Conservation (phyloP, 1,140 invertebrate species). For the Akabosia matsudoensis region DNA sequence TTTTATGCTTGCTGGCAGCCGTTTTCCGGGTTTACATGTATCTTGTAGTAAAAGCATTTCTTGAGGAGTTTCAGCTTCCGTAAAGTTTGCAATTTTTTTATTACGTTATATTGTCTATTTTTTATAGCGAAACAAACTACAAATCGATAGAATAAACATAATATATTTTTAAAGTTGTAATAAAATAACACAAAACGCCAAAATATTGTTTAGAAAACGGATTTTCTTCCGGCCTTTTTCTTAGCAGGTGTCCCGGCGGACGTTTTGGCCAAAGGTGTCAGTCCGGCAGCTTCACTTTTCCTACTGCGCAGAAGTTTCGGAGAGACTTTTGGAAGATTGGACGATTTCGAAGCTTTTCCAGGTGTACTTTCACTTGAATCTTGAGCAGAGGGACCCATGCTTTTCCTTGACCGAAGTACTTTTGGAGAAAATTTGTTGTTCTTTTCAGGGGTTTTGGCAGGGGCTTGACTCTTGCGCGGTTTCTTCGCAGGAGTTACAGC, state of each 20-base stretch:
- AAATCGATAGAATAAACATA: no score
- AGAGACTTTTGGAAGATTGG: slow-evolving; percentile 25
- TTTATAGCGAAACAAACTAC: no score
- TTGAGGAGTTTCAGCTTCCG: not conserved
- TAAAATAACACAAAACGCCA: no score
- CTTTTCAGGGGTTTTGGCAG: not conserved
- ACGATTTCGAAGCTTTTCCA: not conserved
- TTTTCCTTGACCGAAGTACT: slow-evolving; percentile 19
- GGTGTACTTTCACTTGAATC: not conserved
- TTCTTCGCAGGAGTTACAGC: not conserved
- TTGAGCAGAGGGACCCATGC: not conserved
- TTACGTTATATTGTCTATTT: no score
- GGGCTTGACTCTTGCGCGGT: not conserved
- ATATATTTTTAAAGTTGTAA: no score
- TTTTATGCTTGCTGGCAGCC: not conserved
- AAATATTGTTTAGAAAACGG: slow-evolving; percentile 1
- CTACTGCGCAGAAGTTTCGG: slow-evolving; percentile 25
- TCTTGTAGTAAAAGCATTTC: slow-evolving; percentile 1
- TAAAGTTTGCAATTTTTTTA: no score
- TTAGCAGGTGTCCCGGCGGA: not conserved
- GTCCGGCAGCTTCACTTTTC: slow-evolving; percentile 8
- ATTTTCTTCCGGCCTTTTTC: not conserved
- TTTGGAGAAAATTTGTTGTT: slow-evolving; percentile 30
- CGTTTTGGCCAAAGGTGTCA: not conserved
- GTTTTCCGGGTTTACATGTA: slow-evolving; percentile 10